A percentile compares a stretch with the other conserved stretches of the same genome.
phyloP scores from a whole-genome alignment of 2,113 vertebrate species.

The Laticauda colubrina region DNA sequence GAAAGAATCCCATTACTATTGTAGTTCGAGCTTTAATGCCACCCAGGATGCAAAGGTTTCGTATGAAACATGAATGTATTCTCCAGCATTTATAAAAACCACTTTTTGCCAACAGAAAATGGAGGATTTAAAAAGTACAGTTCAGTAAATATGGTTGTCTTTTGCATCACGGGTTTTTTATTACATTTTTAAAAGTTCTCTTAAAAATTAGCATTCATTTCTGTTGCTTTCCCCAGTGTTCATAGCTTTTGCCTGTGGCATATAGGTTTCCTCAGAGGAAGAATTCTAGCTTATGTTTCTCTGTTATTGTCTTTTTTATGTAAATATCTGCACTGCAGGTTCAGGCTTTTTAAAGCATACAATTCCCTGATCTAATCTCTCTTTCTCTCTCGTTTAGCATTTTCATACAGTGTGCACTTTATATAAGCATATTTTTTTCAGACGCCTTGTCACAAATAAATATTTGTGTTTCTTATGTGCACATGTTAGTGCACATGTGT shows the following conservation, averaged over 20 bases:
- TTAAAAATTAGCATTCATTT: not conserved
- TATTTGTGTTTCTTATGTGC: not conserved
- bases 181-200: not conserved
- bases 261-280: not conserved
- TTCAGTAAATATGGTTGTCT: not conserved
- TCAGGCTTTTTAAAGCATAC: not conserved
- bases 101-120: not conserved
- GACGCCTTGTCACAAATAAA: not conserved
- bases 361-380: not conserved
- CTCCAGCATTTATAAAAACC: not conserved
- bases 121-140: not conserved
- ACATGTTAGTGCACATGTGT: not conserved
- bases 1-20: not conserved
- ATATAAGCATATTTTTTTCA: not conserved
- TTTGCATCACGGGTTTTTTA: not conserved
- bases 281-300: not conserved
- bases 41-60: not conserved
- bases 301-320: not conserved
- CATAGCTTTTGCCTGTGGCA: not conserved
- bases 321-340: not conserved
- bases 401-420: not conserved
- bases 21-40: not conserved
- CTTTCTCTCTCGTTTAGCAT: not conserved
- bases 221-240: not conserved
- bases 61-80: not conserved